Percentiles rank a stretch among this genome's conserved stretches.
phyloP scores from a whole-genome alignment of 2,797 vertebrate species.

The Chelmon rostratus region DNA sequence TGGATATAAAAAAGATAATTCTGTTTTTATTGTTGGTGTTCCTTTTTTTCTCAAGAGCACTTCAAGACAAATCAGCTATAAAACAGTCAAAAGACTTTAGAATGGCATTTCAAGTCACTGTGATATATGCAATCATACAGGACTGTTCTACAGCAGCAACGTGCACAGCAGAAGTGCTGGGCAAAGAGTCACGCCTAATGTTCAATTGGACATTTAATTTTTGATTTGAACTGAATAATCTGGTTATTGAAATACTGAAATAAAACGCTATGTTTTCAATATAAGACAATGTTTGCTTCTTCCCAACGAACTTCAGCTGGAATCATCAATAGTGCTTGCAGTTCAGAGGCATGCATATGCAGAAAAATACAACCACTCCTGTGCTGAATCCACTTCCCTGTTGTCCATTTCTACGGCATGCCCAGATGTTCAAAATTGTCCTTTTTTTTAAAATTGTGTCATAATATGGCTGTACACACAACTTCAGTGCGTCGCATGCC shows the following conservation, averaged over 20 bases:
- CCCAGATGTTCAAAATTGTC: not conserved
- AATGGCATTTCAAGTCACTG: slow-evolving; percentile 18
- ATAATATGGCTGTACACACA: not conserved
- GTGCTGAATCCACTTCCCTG: not conserved
- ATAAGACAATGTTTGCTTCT: not conserved
- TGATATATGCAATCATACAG: not conserved
- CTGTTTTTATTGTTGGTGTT: not conserved
- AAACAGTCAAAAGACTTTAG: slow-evolving; percentile 22
- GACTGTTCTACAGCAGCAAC: not conserved
- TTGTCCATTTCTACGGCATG: not conserved
- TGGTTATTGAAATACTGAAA: no score
- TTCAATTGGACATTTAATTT: not conserved
- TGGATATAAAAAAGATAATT: slow-evolving; percentile 7
- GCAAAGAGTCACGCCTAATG: not conserved
- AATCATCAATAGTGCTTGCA: slow-evolving; percentile 1
- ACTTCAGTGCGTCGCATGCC: no score
- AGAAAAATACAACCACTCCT: no score
- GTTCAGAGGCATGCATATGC: not conserved
- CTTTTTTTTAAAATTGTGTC: not conserved
- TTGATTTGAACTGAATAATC: not conserved
- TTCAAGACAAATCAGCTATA: slow-evolving; percentile 8
- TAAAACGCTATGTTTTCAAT: not conserved
- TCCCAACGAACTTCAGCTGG: not conserved
- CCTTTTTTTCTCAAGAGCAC: not conserved
- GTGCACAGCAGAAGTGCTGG: not conserved